Evolutionary conservation across 2,113 vertebrate genomes (phyloP).

Genomic region (Cryptotis parvus): DNA sequence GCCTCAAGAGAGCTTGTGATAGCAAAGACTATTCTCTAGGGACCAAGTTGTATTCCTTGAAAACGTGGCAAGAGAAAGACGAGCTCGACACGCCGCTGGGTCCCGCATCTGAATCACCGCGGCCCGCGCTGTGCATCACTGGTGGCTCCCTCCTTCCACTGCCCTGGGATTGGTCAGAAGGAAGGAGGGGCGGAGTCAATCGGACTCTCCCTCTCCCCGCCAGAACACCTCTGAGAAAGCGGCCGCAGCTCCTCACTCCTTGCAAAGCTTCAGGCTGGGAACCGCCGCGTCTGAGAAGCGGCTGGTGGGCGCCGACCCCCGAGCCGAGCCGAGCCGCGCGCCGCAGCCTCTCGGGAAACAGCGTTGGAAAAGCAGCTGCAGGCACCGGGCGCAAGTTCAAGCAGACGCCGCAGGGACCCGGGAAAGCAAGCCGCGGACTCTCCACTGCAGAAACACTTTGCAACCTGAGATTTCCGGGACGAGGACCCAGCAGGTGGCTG

Average conservation of each 20-base stretch:
- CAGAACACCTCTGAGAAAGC: slow-evolving; percentile 72
- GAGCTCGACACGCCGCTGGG: neutral
- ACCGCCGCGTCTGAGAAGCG: slow-evolving; percentile 39
- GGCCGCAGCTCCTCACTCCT: slow-evolving; percentile 70
- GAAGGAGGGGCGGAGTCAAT: slow-evolving; percentile 82
- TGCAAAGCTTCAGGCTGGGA: slow-evolving; percentile 60
- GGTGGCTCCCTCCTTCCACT: slow-evolving; percentile 46
- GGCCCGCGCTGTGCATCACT: slow-evolving; percentile 46
- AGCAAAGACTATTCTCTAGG: neutral
- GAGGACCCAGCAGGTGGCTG: slow-evolving; percentile 1
- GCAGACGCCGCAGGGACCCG: neutral
- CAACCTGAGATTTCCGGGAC: slow-evolving; percentile 27
- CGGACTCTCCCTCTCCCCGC: slow-evolving; percentile 27
- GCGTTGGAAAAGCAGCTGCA: slow-evolving; percentile 40
- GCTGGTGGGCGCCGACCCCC: neutral
- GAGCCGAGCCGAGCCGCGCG: too few species aligned
- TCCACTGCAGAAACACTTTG: slow-evolving; percentile 37
- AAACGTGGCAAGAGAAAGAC: slow-evolving; percentile 46
- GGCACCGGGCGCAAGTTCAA: slow-evolving; percentile 24
- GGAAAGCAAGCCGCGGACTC: slow-evolving; percentile 39
- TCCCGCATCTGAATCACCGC: neutral
- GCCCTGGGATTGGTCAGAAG: slow-evolving; percentile 84
- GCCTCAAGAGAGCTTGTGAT: neutral
- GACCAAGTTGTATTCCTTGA: slow-evolving; percentile 29
- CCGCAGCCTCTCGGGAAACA: slow-evolving; percentile 20